phyloP scores from a whole-genome alignment of 2,888 invertebrate genomes.

The Coleophora deauratella region DNA sequence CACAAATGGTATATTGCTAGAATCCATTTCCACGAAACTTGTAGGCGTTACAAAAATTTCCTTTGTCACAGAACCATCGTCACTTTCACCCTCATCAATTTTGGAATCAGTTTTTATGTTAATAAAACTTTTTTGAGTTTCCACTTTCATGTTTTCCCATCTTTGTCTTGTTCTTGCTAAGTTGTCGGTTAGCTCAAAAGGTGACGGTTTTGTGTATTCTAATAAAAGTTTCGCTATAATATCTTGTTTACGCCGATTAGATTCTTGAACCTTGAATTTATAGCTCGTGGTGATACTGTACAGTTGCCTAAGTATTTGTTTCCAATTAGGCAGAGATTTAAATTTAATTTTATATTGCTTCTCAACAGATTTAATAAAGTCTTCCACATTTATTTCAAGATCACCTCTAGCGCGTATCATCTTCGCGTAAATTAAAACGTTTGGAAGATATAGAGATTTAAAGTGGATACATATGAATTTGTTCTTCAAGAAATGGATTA shows the following conservation, averaged over 20 bases:
- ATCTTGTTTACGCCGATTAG: constrained; percentile 32
- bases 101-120: constrained; percentile 3
- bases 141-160: constrained; percentile 31
- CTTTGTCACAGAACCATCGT: constrained; percentile 9
- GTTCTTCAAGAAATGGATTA: too few species aligned
- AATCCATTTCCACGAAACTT: constrained; percentile 19
- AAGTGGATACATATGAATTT: too few species aligned
- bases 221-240: constrained; percentile 47
- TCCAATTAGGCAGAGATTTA: constrained; percentile 42
- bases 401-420: too few species aligned
- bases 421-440: too few species aligned
- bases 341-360: constrained; percentile 39
- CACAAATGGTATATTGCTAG: neutral
- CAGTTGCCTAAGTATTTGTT: constrained; percentile 36
- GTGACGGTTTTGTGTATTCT: constrained; percentile 39
- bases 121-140: constrained; percentile 1
- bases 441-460: too few species aligned
- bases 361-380: constrained; percentile 41
- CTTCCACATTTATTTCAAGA: constrained; percentile 26
- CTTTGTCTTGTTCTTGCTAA: constrained; percentile 40
- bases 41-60: too few species aligned
- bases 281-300: constrained; percentile 30
- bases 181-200: constrained; percentile 43
- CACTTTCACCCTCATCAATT: constrained; percentile 4
- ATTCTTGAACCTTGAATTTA: constrained; percentile 35